phyloP scores from a whole-genome alignment of 2,888 invertebrate genomes.

The Drosophila antonietae region DNA sequence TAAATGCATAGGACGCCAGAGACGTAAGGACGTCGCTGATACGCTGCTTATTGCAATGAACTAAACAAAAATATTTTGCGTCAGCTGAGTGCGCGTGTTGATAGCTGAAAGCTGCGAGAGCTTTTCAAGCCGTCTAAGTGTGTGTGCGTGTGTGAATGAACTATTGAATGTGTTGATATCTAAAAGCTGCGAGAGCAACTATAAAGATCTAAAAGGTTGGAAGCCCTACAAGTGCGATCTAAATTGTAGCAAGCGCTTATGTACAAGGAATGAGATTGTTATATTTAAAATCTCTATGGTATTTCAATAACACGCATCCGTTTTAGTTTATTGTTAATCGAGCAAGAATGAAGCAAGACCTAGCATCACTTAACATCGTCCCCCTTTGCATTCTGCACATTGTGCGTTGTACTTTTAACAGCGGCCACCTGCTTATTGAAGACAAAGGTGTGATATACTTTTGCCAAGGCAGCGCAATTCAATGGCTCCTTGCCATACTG shows the following conservation, averaged over 20 bases:
- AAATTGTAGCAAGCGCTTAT: background rate
- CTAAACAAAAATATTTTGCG: conserved; percentile 34
- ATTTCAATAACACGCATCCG: conserved; percentile 5
- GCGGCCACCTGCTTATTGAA: conserved; percentile 53
- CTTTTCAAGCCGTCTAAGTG: background rate
- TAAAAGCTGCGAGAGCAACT: background rate
- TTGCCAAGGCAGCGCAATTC: conserved; percentile 56
- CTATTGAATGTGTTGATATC: background rate
- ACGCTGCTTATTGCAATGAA: conserved; percentile 32
- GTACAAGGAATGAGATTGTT: conserved; percentile 14
- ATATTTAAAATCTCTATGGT: conserved; percentile 21
- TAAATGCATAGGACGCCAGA: conserved; percentile 29
- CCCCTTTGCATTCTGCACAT: conserved; percentile 18
- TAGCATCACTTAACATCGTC: conserved; percentile 12
- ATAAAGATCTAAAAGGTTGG: background rate
- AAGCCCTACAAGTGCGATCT: background rate
- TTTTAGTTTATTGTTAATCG: background rate
- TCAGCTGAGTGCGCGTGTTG: conserved; percentile 34
- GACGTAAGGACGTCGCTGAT: conserved; percentile 22
- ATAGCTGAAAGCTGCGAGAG: background rate
- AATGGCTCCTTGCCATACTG: conserved; percentile 51
- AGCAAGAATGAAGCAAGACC: background rate
- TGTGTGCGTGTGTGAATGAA: background rate
- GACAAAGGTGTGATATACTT: conserved; percentile 60
- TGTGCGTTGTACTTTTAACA: conserved; percentile 18